Conservation (phyloP, 2,888 invertebrate genomes). For the Pseudeuparius sepicola region DNA sequence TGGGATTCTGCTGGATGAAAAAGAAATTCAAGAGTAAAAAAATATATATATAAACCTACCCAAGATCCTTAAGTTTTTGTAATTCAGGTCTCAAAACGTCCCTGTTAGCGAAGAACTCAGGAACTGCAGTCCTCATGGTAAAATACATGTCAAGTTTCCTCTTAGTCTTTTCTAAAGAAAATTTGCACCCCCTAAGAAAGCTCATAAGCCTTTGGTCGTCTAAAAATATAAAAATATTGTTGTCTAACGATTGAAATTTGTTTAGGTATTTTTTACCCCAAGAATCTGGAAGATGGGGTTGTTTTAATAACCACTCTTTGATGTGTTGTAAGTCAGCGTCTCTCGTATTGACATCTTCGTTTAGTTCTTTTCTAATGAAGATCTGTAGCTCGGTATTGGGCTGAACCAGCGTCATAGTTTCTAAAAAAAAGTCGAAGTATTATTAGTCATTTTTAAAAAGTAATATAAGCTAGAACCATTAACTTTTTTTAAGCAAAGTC, state of each 20-base stretch:
- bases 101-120: slow-evolving; percentile 71
- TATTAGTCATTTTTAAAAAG: no score
- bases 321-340: slow-evolving; percentile 50
- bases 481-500: no score
- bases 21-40: no score
- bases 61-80: slow-evolving; percentile 54
- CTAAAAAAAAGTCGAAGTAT: no score
- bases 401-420: slow-evolving; percentile 40
- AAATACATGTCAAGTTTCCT: slow-evolving; percentile 81
- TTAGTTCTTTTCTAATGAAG: slow-evolving; percentile 40
- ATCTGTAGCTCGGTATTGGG: slow-evolving; percentile 41
- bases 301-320: slow-evolving; percentile 58
- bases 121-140: slow-evolving; percentile 72
- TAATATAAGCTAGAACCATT: no score
- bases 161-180: slow-evolving; percentile 77
- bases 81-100: slow-evolving; percentile 64
- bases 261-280: slow-evolving; percentile 42
- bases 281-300: slow-evolving; percentile 55
- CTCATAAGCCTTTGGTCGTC: slow-evolving; percentile 72
- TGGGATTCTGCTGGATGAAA: no score
- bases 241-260: background rate
- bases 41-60: slow-evolving; percentile 49
- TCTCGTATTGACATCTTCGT: slow-evolving; percentile 47
- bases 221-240: slow-evolving; percentile 32
- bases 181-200: slow-evolving; percentile 77